Conservation (phyloP, 2,888 invertebrate genomes). For the Busseola fusca region DNA sequence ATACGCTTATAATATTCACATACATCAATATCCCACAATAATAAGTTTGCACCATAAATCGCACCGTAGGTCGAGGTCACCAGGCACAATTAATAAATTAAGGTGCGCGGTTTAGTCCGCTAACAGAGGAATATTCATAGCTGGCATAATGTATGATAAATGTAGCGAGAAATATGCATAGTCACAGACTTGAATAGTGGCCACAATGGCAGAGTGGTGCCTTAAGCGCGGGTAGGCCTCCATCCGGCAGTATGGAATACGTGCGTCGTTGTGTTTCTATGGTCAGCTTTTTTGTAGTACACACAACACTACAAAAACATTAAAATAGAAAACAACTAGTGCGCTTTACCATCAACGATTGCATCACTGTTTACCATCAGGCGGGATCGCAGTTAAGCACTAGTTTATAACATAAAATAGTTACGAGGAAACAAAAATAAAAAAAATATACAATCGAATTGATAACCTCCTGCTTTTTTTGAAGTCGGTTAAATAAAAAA, state of each 20-base stretch:
- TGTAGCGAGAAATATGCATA: conserved; percentile 82
- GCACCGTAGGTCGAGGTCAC: conserved; percentile 70
- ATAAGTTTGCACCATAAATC: conserved; percentile 78
- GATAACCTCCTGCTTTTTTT: too few species aligned
- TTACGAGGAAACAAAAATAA: too few species aligned
- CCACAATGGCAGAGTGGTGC: conserved; percentile 67
- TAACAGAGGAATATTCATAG: conserved; percentile 86
- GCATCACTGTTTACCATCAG: too few species aligned
- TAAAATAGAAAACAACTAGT: too few species aligned
- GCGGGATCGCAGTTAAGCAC: too few species aligned
- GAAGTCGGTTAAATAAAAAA: too few species aligned
- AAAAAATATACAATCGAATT: too few species aligned
- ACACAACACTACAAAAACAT: too few species aligned
- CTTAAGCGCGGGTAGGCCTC: conserved; percentile 39
- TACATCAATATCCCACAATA: conserved; percentile 66
- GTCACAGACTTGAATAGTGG: conserved; percentile 73
- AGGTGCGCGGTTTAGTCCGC: conserved; percentile 71
- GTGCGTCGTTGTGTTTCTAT: background rate
- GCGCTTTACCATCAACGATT: too few species aligned
- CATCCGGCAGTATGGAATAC: conserved; percentile 45
- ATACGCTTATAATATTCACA: conserved; percentile 58
- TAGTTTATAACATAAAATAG: too few species aligned
- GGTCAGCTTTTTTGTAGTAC: too few species aligned
- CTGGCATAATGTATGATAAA: conserved; percentile 83
- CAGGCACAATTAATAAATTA: conserved; percentile 84